Percentiles rank a stretch among this genome's conserved stretches.
These are phyloP conservation scores for Drosophila neocordata DNA, from an alignment of 1,140 invertebrate genomes.

Conservation along the genomic window DNA sequence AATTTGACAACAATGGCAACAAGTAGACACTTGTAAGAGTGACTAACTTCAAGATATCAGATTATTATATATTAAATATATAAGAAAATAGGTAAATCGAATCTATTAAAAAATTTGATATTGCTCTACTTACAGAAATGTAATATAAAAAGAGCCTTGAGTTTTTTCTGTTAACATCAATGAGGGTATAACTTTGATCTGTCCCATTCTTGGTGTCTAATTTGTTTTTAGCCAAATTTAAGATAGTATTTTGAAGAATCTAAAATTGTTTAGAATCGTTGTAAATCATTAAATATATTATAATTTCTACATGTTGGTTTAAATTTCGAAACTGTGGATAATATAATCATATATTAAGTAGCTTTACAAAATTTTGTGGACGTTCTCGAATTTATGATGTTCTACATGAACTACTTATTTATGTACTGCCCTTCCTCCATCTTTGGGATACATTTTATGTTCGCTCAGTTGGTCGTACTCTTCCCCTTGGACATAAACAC, in stretches of 20 bases:
- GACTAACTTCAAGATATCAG: background rate
- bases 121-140: too few relatives aligned
- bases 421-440: constrained; percentile 17
- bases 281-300: too few relatives aligned
- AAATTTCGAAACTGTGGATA: background rate
- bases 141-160: too few relatives aligned
- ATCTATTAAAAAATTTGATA: background rate
- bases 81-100: background rate
- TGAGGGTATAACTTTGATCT: too few relatives aligned
- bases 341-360: background rate
- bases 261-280: too few relatives aligned
- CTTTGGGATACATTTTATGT: constrained; percentile 41
- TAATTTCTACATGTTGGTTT: too few relatives aligned
- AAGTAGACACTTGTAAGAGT: background rate
- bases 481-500: constrained; percentile 48
- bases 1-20: constrained; percentile 30
- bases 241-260: too few relatives aligned
- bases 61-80: background rate
- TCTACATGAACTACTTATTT: constrained; percentile 2
- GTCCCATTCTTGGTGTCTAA: too few relatives aligned
- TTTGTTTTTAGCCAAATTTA: too few relatives aligned
- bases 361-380: background rate
- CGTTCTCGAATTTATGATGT: background rate
- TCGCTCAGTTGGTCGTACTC: constrained; percentile 16
- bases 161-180: too few relatives aligned